Evolutionary conservation across 2,888 invertebrate genomes (phyloP).

Genomic region (Scaptomyza flava): DNA sequence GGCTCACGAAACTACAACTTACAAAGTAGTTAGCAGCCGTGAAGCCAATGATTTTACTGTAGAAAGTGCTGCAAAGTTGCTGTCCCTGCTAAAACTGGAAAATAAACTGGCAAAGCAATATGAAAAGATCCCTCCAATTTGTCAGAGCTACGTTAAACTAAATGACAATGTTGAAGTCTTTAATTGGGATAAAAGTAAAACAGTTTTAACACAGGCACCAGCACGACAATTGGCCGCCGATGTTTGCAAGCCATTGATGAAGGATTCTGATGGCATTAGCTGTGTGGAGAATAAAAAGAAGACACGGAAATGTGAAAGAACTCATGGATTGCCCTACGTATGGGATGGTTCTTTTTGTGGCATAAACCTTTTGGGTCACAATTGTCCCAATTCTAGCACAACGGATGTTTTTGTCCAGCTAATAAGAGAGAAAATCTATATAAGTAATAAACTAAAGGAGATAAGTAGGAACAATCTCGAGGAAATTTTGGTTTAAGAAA

Average conservation of each 20-base stretch:
- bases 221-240: neutral
- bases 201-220: neutral
- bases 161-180: neutral
- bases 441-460: neutral
- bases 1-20: neutral
- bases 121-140: neutral
- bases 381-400: constrained; percentile 14
- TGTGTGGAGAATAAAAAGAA: constrained; percentile 15
- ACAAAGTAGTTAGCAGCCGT: neutral
- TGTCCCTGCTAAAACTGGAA: neutral
- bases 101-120: neutral
- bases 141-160: neutral
- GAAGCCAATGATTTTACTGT: neutral
- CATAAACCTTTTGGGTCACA: constrained; percentile 45
- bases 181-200: neutral
- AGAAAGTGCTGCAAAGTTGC: neutral
- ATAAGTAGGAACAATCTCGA: neutral
- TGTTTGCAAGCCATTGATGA: neutral
- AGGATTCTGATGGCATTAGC: neutral
- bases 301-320: constrained; percentile 9
- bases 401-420: constrained; percentile 37
- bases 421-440: constrained; percentile 17
- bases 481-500: neutral
- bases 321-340: constrained; percentile 38
- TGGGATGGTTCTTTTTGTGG: constrained; percentile 35